These are phyloP conservation scores for Ladona fulva DNA, from an alignment of 1,140 invertebrate genomes.

Conservation along the genomic window DNA sequence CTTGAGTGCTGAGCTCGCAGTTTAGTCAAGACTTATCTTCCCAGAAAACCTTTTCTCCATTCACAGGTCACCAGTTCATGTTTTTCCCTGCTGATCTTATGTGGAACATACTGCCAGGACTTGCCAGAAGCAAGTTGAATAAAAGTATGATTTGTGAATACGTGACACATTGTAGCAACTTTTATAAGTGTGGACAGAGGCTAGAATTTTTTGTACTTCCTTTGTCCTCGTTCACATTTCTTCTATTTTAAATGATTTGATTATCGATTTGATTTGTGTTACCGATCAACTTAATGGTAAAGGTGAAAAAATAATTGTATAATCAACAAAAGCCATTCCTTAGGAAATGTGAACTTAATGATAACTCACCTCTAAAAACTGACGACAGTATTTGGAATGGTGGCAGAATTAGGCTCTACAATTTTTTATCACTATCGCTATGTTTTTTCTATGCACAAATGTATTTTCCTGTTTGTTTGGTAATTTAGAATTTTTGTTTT, in stretches of 20 bases:
- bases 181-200: background rate
- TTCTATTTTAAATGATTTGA: background rate
- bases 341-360: background rate
- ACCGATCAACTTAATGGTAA: background rate
- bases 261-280: slow-evolving; percentile 1
- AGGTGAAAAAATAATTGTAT: background rate
- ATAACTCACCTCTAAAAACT: background rate
- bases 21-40: background rate
- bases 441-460: slow-evolving; percentile 3
- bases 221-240: background rate
- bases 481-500: background rate
- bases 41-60: background rate
- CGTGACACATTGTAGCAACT: background rate
- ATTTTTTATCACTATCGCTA: background rate
- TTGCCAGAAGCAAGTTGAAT: background rate
- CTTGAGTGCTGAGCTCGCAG: background rate
- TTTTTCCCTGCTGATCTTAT: background rate
- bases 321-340: background rate
- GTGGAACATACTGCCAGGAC: background rate
- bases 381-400: background rate
- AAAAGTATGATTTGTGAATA: background rate
- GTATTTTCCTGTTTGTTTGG: background rate
- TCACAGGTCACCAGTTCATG: background rate
- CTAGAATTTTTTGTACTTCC: slow-evolving; percentile 10
- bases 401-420: background rate